Evolutionary conservation across 1,140 invertebrate genomes (phyloP).

Genomic region (Thalassaphorura encarpata): DNA sequence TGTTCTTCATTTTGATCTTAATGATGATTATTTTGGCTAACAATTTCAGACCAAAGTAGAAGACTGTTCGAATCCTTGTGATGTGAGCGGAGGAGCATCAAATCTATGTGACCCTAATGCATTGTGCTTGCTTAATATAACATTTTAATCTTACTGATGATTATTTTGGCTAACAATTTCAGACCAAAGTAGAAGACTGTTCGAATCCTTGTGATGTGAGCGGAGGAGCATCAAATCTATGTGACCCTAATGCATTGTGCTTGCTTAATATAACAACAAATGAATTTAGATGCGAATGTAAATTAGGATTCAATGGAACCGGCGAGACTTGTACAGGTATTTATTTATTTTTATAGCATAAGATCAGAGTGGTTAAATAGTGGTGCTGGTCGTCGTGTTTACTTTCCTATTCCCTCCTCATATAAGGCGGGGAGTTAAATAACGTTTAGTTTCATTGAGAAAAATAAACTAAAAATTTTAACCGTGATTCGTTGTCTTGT

Average conservation of each 20-base stretch:
- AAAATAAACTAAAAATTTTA: no score
- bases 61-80: conserved; percentile 87
- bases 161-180: no score
- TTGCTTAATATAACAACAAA: conserved; percentile 73
- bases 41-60: conserved; percentile 57
- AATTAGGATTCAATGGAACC: conserved; percentile 83
- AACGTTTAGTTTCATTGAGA: no score
- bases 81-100: conserved; percentile 69
- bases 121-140: conserved; percentile 74
- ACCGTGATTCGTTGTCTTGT: conserved; percentile 17
- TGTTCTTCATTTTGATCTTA: conserved; percentile 8
- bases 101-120: conserved; percentile 73
- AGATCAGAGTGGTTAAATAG: background rate
- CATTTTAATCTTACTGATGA: no score
- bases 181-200: conserved; percentile 72
- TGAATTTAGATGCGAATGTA: conserved; percentile 86
- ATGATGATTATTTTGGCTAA: no score
- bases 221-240: conserved; percentile 69
- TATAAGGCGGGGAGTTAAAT: no score
- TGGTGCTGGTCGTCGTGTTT: no score
- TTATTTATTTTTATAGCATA: conserved; percentile 4
- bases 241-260: conserved; percentile 79
- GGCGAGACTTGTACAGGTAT: conserved; percentile 61
- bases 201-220: conserved; percentile 83
- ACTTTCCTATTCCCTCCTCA: no score